These are phyloP conservation scores for Axis porcinus DNA, from an alignment of 2,113 vertebrate genomes.

Conservation along the genomic window DNA sequence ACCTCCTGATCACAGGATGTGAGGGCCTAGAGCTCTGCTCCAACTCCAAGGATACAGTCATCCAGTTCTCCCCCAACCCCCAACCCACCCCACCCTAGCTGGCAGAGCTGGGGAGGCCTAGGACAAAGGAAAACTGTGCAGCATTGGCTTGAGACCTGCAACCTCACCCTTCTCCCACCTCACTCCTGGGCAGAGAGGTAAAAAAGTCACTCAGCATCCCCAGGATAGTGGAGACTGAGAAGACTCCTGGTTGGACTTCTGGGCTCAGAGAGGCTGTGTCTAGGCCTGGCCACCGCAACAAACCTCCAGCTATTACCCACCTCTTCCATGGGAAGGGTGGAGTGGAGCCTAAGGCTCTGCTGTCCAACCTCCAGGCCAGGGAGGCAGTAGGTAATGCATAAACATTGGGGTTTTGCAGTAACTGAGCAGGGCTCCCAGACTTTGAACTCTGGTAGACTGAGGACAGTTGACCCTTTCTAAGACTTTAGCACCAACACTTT, in stretches of 20 bases:
- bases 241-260: conserved; percentile 35
- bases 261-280: conserved; percentile 67
- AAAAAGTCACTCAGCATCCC: conserved; percentile 77
- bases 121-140: conserved; percentile 59
- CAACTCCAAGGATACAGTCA: not conserved
- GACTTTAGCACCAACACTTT: not conserved
- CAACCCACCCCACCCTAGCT: not conserved
- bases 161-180: not conserved
- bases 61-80: not conserved
- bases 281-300: conserved; percentile 73
- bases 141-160: conserved; percentile 20
- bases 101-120: conserved; percentile 4
- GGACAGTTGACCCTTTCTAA: not conserved
- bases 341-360: conserved; percentile 34
- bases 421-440: not conserved
- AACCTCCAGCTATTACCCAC: conserved; percentile 70
- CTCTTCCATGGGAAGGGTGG: not conserved
- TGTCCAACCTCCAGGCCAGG: conserved; percentile 13
- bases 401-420: conserved; percentile 19
- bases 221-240: not conserved
- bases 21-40: not conserved
- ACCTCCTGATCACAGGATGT: conserved; percentile 33
- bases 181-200: conserved; percentile 51
- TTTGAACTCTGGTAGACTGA: not conserved
- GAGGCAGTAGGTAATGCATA: not conserved